phyloP scores from a whole-genome alignment of 2,113 vertebrate genomes.

The Nothoprocta perdicaria region DNA sequence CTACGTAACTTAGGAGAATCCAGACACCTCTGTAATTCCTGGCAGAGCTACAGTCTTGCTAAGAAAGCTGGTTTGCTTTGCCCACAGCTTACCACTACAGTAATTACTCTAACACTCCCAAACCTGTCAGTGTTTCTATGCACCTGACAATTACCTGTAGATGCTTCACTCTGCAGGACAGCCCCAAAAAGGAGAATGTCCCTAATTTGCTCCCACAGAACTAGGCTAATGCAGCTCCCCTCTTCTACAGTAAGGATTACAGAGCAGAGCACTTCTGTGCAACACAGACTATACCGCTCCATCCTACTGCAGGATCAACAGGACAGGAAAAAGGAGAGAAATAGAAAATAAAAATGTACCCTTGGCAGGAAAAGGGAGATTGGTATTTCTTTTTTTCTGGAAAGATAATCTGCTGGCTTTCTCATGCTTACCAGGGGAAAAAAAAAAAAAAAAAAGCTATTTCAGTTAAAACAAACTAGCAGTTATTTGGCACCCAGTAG shows the following conservation, averaged over 20 bases:
- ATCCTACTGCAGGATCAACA: neutral
- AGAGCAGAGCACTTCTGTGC: neutral
- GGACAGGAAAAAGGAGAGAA: neutral
- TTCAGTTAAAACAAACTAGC: neutral
- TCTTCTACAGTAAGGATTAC: neutral
- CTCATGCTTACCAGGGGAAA: neutral
- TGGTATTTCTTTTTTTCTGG: neutral
- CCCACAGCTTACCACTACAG: neutral
- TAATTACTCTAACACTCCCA: neutral
- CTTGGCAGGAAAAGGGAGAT: neutral
- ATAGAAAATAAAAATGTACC: neutral
- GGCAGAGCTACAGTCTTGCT: accelerated
- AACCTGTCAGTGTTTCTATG: neutral
- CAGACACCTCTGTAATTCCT: neutral
- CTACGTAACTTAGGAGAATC: neutral
- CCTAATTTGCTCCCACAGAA: neutral
- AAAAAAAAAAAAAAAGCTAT: neutral
- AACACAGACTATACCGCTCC: neutral
- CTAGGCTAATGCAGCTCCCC: neutral
- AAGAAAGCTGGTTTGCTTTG: neutral
- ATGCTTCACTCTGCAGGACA: neutral
- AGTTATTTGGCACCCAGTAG: neutral
- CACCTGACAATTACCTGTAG: neutral
- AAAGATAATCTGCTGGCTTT: neutral
- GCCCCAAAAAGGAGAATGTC: neutral